phyloP scores from a whole-genome alignment of 2,888 invertebrate genomes.

The Pristionchus fissidentatus region DNA sequence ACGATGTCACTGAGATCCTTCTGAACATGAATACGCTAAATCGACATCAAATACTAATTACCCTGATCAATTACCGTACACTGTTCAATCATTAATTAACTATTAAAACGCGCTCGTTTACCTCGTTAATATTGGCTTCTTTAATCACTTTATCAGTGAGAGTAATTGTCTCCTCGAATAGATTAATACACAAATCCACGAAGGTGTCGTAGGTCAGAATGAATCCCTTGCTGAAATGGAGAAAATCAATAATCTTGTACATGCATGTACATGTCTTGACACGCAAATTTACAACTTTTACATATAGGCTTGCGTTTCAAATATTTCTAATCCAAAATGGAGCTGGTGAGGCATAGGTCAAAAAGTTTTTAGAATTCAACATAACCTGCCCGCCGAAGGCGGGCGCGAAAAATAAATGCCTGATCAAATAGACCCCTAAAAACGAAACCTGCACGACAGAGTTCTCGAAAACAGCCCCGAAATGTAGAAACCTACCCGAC shows the following conservation, averaged over 20 bases:
- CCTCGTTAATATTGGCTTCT: constrained; percentile 3
- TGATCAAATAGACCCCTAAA: too few relatives aligned
- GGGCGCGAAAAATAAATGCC: too few relatives aligned
- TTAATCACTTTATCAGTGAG: constrained; percentile 24
- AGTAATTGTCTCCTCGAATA: neutral
- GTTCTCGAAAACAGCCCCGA: too few relatives aligned
- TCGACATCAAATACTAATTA: neutral
- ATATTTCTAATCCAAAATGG: too few relatives aligned
- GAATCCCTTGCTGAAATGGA: neutral
- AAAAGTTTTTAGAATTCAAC: too few relatives aligned
- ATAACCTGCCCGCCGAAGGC: too few relatives aligned
- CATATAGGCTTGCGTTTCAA: too few relatives aligned
- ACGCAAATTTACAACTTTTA: too few relatives aligned
- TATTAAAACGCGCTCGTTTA: neutral
- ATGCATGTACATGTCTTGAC: neutral
- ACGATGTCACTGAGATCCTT: constrained; percentile 20
- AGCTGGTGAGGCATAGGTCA: too few relatives aligned
- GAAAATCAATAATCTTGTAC: neutral
- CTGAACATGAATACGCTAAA: neutral
- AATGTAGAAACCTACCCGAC: too few relatives aligned
- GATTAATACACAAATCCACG: constrained; percentile 1
- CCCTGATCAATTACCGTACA: too few relatives aligned
- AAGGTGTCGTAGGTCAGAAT: constrained; percentile 13
- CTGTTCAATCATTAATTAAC: neutral
- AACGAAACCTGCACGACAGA: too few relatives aligned